Evolutionary conservation across 2,113 vertebrate species (phyloP).

Genomic region (Pomatorhinus ruficollis): DNA sequence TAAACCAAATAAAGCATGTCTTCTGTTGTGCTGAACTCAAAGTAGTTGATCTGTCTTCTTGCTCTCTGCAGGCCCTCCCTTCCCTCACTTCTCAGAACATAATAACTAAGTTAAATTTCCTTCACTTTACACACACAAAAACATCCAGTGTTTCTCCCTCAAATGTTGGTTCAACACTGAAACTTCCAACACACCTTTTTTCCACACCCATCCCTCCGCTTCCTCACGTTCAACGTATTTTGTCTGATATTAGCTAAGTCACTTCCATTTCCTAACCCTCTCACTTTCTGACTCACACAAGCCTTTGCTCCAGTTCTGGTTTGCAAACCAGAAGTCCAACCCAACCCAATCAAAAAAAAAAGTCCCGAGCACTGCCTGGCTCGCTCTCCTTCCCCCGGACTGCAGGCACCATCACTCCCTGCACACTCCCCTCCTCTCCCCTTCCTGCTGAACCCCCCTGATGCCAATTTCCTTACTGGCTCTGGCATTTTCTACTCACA

Average conservation of each 20-base stretch:
- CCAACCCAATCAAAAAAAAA: background rate
- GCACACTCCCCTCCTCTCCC: background rate
- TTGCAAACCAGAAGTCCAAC: background rate
- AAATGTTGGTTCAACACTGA: background rate
- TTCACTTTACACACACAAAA: background rate
- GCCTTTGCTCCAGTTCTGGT: constrained; percentile 45
- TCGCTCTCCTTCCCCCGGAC: background rate
- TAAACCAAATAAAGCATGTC: background rate
- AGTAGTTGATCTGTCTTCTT: background rate
- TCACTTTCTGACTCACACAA: constrained; percentile 21
- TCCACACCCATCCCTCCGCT: background rate
- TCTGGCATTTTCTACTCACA: background rate
- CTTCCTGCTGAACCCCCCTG: background rate
- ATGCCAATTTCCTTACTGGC: background rate
- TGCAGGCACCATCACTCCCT: background rate
- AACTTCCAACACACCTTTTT: background rate
- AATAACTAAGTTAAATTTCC: background rate
- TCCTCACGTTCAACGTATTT: background rate
- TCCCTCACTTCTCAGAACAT: background rate
- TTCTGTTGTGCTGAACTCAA: background rate
- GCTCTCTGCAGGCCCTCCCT: background rate
- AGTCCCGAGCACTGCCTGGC: background rate
- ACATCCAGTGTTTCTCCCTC: background rate
- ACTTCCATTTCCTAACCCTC: constrained; percentile 28
- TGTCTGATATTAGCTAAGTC: background rate